phyloP scores from a whole-genome alignment of 2,888 invertebrate species.

The Metopia argyrocephala region DNA sequence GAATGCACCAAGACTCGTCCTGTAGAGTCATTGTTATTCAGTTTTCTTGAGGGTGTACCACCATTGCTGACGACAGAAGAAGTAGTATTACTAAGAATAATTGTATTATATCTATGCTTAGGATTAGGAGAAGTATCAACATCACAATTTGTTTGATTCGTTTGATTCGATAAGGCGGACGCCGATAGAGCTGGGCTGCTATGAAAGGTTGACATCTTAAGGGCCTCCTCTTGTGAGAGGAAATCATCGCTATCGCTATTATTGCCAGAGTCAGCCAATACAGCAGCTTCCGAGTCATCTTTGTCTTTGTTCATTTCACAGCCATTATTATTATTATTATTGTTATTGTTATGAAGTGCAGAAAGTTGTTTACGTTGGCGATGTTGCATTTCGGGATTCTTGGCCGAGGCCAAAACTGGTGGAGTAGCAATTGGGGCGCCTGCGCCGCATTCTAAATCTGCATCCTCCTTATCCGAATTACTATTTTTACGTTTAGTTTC shows the following conservation, averaged over 20 bases:
- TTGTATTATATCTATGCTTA: conserved; percentile 64
- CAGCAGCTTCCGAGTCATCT: conserved; percentile 64
- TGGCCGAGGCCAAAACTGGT: conserved; percentile 49
- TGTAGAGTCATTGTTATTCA: conserved; percentile 43
- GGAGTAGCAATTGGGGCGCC: conserved; percentile 67
- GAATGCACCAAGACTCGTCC: conserved; percentile 53
- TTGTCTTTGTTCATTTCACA: conserved; percentile 64
- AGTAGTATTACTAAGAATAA: conserved; percentile 58
- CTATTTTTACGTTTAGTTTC: conserved; percentile 76
- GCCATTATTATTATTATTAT: conserved; percentile 67
- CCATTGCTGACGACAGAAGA: conserved; percentile 41
- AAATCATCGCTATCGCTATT: conserved; percentile 70
- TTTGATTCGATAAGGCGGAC: conserved; percentile 73
- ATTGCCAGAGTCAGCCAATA: conserved; percentile 43
- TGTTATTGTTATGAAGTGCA: conserved; percentile 65
- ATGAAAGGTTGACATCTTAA: conserved; percentile 70
- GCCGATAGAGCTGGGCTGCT: conserved; percentile 71
- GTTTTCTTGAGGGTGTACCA: conserved; percentile 49
- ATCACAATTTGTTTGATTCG: conserved; percentile 75
- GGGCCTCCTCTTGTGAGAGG: conserved; percentile 68
- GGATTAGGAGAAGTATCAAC: conserved; percentile 66
- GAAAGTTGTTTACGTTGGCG: conserved; percentile 75
- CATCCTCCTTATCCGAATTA: conserved; percentile 72
- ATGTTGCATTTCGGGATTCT: conserved; percentile 74
- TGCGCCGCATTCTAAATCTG: conserved; percentile 67